Conservation (phyloP, 2,797 vertebrate species). For the Chrosomus eos region DNA sequence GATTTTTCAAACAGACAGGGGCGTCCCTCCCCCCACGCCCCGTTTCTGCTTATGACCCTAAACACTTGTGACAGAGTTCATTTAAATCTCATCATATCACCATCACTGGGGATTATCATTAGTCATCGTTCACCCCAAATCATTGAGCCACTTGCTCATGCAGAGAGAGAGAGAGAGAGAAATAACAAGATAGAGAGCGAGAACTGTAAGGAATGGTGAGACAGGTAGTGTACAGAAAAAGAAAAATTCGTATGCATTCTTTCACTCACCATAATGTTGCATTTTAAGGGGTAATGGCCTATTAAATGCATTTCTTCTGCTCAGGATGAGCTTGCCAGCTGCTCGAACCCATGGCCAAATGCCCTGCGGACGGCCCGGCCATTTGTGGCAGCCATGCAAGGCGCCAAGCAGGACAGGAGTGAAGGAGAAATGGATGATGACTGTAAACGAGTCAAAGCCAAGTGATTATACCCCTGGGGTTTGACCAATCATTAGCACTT, state of each 20-base stretch:
- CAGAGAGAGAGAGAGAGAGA: constrained; percentile 21
- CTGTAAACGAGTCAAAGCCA: constrained; percentile 47
- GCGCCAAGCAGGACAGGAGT: constrained; percentile 12
- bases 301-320: constrained; percentile 51
- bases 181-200: not conserved
- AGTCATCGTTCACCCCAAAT: constrained; percentile 53
- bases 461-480: constrained; percentile 49
- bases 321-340: constrained; percentile 36
- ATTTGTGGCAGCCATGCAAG: constrained; percentile 11
- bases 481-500: constrained; percentile 47
- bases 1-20: constrained; percentile 57
- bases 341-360: constrained; percentile 50
- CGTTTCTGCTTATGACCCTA: constrained; percentile 51
- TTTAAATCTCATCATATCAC: constrained; percentile 59
- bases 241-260: constrained; percentile 9
- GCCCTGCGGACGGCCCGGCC: constrained; percentile 24
- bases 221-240: constrained; percentile 14
- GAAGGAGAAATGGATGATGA: constrained; percentile 41
- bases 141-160: constrained; percentile 50
- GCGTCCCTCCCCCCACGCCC: constrained; percentile 1
- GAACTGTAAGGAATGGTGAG: constrained; percentile 26
- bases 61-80: constrained; percentile 57
- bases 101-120: constrained; percentile 57
- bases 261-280: constrained; percentile 28
- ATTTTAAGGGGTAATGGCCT: constrained; percentile 54